Conservation (phyloP, 2,797 vertebrate genomes). For the Brachyalestes nurse region DNA sequence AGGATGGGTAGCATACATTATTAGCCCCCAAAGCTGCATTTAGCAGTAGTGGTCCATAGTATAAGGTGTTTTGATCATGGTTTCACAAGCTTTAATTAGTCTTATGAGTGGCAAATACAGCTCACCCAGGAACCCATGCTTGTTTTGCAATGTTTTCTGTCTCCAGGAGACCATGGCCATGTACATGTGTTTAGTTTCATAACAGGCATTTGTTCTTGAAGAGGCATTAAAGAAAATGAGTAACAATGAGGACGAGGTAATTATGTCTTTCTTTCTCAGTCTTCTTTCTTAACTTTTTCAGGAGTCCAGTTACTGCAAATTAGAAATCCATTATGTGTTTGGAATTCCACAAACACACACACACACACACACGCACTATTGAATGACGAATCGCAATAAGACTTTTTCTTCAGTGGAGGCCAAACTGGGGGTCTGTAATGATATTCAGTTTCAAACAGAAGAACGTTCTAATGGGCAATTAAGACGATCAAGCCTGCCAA, state of each 20-base stretch:
- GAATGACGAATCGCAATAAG: slow-evolving; percentile 76
- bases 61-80: slow-evolving; percentile 47
- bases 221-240: slow-evolving; percentile 57
- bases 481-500: slow-evolving; percentile 88
- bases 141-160: slow-evolving; percentile 51
- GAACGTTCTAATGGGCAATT: slow-evolving; percentile 88
- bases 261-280: slow-evolving; percentile 69
- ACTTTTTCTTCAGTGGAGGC: slow-evolving; percentile 76
- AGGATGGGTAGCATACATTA: slow-evolving; percentile 47
- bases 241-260: slow-evolving; percentile 62
- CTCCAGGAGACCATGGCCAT: slow-evolving; percentile 53
- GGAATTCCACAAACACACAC: slow-evolving; percentile 75
- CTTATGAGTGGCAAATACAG: slow-evolving; percentile 47
- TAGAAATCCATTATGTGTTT: slow-evolving; percentile 74
- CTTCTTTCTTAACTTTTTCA: slow-evolving; percentile 73
- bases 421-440: slow-evolving; percentile 77
- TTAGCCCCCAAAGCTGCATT: slow-evolving; percentile 44
- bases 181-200: slow-evolving; percentile 58
- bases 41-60: slow-evolving; percentile 33
- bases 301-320: slow-evolving; percentile 72
- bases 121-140: slow-evolving; percentile 46
- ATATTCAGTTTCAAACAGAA: slow-evolving; percentile 88
- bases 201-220: slow-evolving; percentile 63
- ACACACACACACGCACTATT: slow-evolving; percentile 67
- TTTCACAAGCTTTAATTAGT: slow-evolving; percentile 50